Conservation (phyloP, 1,140 invertebrate species). For the Phenacoccus solenopsis region DNA sequence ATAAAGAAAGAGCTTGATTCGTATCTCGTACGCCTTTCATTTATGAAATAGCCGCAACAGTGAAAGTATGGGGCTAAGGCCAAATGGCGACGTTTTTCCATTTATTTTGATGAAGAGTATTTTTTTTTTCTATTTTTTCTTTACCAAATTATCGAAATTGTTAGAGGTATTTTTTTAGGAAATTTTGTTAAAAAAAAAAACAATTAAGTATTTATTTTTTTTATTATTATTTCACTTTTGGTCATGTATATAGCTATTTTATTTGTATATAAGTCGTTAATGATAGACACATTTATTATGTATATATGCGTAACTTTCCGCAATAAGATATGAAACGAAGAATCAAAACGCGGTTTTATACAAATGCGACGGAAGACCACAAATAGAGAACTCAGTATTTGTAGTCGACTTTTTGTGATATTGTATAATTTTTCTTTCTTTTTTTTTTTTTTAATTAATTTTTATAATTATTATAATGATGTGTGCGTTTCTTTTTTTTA, state of each 20-base stretch:
- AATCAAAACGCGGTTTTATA: not conserved
- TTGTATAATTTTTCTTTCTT: too few relatives aligned
- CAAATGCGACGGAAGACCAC: not conserved
- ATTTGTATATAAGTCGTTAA: not conserved
- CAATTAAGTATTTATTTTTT: not conserved
- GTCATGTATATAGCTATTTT: not conserved
- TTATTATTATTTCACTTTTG: too few relatives aligned
- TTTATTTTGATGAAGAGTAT: not conserved
- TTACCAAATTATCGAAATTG: too few relatives aligned
- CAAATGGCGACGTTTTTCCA: not conserved
- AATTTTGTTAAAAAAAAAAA: not conserved
- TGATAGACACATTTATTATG: not conserved
- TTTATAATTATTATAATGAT: not conserved
- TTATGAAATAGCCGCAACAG: too few relatives aligned
- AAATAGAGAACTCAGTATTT: not conserved
- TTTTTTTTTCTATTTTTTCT: too few relatives aligned
- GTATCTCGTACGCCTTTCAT: too few relatives aligned
- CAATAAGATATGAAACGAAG: not conserved
- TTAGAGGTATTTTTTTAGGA: not conserved
- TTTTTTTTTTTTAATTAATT: not conserved
- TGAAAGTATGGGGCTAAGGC: too few relatives aligned
- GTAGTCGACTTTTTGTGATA: conserved; percentile 1
- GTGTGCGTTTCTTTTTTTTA: not conserved
- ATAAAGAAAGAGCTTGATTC: too few relatives aligned
- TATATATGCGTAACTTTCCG: not conserved